Evolutionary conservation across 2,888 invertebrate species (phyloP).

Genomic region (Clunio marinus): DNA sequence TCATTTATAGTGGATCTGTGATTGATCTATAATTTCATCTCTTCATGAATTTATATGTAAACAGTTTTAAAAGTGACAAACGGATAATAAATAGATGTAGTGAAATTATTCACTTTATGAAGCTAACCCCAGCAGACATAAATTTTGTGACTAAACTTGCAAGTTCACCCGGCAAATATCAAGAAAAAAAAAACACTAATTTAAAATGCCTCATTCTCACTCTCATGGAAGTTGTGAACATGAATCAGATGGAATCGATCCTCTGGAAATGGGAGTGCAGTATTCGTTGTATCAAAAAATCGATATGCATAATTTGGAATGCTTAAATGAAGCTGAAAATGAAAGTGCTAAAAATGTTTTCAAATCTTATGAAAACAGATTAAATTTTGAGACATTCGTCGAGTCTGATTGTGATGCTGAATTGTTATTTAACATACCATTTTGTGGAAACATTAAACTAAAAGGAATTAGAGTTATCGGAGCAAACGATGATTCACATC

Average conservation of each 20-base stretch:
- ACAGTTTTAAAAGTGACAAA: too few relatives aligned
- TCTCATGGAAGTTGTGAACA: conserved; percentile 47
- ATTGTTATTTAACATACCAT: conserved; percentile 92
- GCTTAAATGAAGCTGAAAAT: conserved; percentile 83
- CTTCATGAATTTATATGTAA: too few relatives aligned
- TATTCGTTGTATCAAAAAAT: conserved; percentile 73
- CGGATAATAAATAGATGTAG: too few relatives aligned
- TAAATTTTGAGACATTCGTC: conserved; percentile 78
- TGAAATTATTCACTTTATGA: too few relatives aligned
- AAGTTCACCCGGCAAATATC: too few relatives aligned
- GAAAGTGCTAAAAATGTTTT: conserved; percentile 86
- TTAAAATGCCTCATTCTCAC: conserved; percentile 46
- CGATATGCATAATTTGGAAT: conserved; percentile 78
- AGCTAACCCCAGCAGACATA: too few relatives aligned
- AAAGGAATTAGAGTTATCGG: conserved; percentile 91
- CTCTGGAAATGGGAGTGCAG: conserved; percentile 50
- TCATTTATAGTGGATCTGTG: too few relatives aligned
- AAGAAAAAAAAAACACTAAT: too few relatives aligned
- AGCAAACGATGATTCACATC: conserved; percentile 82
- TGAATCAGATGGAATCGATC: conserved; percentile 49
- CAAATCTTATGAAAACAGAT: conserved; percentile 84
- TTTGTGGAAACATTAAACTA: conserved; percentile 90
- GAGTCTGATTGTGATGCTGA: conserved; percentile 97
- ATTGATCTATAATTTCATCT: too few relatives aligned
- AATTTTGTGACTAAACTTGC: too few relatives aligned